Base-by-base conservation (phyloP, 2,797 vertebrate genomes). In the Margarornis squamiger region DNA sequence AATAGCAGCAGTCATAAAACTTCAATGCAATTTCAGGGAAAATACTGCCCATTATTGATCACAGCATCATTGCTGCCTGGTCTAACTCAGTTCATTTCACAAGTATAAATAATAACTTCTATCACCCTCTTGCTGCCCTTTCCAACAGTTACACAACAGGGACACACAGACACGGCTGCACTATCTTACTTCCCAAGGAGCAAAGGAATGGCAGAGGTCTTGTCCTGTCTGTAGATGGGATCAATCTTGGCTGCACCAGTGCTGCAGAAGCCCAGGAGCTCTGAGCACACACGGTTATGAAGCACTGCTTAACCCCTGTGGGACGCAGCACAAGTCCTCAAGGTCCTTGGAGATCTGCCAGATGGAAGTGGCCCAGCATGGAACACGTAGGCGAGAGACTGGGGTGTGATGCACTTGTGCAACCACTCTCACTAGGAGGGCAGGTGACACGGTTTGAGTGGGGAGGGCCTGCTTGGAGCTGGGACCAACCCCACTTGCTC, bases 361-460 rank as follows among this genome's bases (percentile, higher is more conserved):
- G 75, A 24, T 83, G 79, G 85, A 88, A 70, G 24, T 2, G 0
- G 15, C 22, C 57, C 57, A 63, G 29, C 3, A 1, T 2, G 1
- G 57, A 32, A 32, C 19, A 4, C 2, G 15, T 41, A 77, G 45
- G 29, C 0, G 0, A 57, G 61, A 68, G 18, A 4, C 9, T 13
- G 79, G 45, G 77, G 19, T 0, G 0, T 30, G 72, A 21, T 78
- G 73, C 32, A 12, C 46, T 49, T 0, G 0, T 49, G 58, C 71
- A 78, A 20, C 29, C 34, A 49, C 1, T 30, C n/a, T 3, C 5
- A 21, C 32, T 13, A 38, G 2, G 0, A 38, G 30, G 5, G 58
- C 38, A 67, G 55, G 10, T 36, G 21, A 29, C 8, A 26, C 7
- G 12, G 55, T 7, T 30, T 12, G 41, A 7, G 34, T 34, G 32